Evolutionary conservation across 2,888 invertebrate species (phyloP).

Genomic region (Troides oblongomaculatus): DNA sequence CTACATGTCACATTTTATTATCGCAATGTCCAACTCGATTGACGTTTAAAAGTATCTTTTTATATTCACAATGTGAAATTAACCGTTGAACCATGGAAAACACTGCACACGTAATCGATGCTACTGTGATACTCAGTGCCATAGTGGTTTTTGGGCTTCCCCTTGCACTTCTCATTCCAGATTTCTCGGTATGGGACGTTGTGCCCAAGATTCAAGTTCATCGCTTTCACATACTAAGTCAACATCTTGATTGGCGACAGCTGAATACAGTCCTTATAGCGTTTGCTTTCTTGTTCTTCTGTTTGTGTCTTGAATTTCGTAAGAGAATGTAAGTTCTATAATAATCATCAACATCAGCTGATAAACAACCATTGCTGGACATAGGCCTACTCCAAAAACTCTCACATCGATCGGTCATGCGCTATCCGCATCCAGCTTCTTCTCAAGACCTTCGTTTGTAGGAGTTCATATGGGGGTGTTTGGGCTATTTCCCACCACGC

Average conservation of each 20-base stretch:
- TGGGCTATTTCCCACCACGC: too few relatives aligned
- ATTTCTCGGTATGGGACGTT: constrained; percentile 61
- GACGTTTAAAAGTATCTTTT: constrained; percentile 1
- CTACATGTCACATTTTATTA: neutral
- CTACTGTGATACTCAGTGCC: constrained; percentile 34
- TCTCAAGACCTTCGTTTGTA: too few relatives aligned
- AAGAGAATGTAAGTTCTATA: constrained; percentile 58
- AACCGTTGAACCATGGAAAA: constrained; percentile 11
- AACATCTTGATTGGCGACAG: constrained; percentile 57
- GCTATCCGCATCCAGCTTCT: too few relatives aligned
- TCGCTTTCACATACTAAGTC: constrained; percentile 54
- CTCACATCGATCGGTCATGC: too few relatives aligned
- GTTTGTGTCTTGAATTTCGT: constrained; percentile 63
- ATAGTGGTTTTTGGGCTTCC: constrained; percentile 61
- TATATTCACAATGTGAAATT: constrained; percentile 24
- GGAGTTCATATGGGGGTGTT: too few relatives aligned
- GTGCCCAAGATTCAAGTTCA: constrained; percentile 61
- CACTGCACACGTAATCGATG: constrained; percentile 35
- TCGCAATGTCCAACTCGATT: neutral
- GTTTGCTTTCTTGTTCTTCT: constrained; percentile 54
- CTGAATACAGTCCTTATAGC: constrained; percentile 51
- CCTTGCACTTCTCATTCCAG: constrained; percentile 59
- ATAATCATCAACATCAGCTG: neutral
- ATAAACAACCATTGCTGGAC: too few relatives aligned
- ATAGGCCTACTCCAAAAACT: too few relatives aligned